Evolutionary conservation across 2,888 invertebrate species (phyloP), one percentile per base, ranked within the genome.

Genomic region (Ochropleura plecta): DNA sequence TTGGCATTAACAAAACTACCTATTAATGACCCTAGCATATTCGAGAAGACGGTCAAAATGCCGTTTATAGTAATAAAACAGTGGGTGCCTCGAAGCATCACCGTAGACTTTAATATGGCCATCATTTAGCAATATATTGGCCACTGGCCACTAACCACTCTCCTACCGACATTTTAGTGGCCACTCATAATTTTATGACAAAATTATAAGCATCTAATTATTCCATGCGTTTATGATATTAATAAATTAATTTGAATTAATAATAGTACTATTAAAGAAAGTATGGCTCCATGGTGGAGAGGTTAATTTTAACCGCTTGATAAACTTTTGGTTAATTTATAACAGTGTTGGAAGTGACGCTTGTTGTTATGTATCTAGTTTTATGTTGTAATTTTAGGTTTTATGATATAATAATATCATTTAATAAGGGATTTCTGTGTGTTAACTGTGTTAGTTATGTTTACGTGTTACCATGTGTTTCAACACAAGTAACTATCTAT

Each of bases 251-350:
- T 85, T 84, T 81, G 71, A 79, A 85, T 83, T 86, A 83, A 78
- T 81, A 73, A 83, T 85, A 55, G 57, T 72, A 72, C 74, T 74
- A 75, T 70, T 67, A 59, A 79, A 82, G 80, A 81, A 82, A 78
- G 77, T 84, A 79, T 81, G 73, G 60, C 71, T 70, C 69, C 80
- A 69, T 86, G 74, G 70, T 74, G 70, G 70, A 85, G 82, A 86
- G 84, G 85, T 88, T 87, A 86, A 87, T 87, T 88, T 90, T 90
- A 87, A 90, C 80, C 80, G 78, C 84, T 83, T 86, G 79, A 89
- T 90, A 86, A 88, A 86, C 20, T 81, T 81, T n/a, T 65, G 67
- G 66, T 79, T 84, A 87, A 87, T 90, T 90, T 90, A 88, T 73
- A 80, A 70, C 65, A 70, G 74, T 81, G 83, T 87, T 88, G 79